These are phyloP conservation scores for Augochlora pura DNA, from an alignment of 1,140 invertebrate species.

Conservation along the genomic window DNA sequence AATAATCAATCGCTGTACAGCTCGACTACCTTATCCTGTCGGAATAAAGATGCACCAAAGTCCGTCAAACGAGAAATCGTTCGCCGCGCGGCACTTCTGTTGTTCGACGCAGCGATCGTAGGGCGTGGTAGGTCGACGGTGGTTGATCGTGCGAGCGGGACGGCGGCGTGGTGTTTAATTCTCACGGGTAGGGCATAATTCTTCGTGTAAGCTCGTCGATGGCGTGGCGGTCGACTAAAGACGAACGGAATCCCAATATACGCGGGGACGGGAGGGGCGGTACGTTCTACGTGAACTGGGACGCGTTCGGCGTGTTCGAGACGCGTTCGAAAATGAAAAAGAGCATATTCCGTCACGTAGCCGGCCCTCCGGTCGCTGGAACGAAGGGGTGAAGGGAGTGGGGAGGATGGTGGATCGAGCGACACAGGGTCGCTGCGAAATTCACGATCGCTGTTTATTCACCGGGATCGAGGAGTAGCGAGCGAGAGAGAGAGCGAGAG, in stretches of 20 bases:
- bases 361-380: neutral
- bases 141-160: neutral
- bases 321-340: constrained; percentile 27
- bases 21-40: too few relatives aligned
- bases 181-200: constrained; percentile 1
- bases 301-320: neutral
- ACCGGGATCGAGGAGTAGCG: constrained; percentile 1
- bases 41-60: too few relatives aligned
- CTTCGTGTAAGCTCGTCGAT: constrained; percentile 5
- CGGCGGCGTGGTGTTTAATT: neutral
- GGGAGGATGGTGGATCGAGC: neutral
- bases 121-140: neutral
- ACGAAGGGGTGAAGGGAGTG: neutral
- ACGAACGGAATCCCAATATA: constrained; percentile 3
- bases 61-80: too few relatives aligned
- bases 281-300: neutral
- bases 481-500: too few relatives aligned
- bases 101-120: too few relatives aligned
- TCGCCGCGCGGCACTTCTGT: too few relatives aligned
- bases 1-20: too few relatives aligned
- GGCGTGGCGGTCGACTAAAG: constrained; percentile 1
- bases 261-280: neutral
- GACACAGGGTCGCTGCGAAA: constrained; percentile 35
- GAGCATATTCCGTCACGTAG: constrained; percentile 39
- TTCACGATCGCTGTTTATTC: constrained; percentile 52